These are phyloP conservation scores for Harpalus rufipes DNA, from an alignment of 2,888 invertebrate species.

Conservation along the genomic window DNA sequence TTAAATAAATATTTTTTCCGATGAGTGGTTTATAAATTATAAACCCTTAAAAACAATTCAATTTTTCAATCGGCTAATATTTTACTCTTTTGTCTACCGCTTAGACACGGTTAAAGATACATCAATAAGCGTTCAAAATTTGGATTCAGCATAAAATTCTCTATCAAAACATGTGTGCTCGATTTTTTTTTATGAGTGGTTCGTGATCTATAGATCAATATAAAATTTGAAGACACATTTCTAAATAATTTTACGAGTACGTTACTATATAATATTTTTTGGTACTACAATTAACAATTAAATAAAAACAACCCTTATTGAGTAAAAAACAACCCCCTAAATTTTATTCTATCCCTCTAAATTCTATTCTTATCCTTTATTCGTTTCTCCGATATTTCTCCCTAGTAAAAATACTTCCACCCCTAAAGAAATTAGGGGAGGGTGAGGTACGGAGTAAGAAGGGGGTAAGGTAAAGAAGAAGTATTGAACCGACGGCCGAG, in stretches of 20 bases:
- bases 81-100: background rate
- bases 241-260: too few species aligned
- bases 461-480: slow-evolving; percentile 74
- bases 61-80: background rate
- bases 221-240: too few species aligned
- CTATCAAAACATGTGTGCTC: background rate
- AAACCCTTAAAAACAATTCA: too few species aligned
- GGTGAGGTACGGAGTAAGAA: slow-evolving; percentile 69
- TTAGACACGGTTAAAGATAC: background rate
- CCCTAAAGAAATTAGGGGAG: slow-evolving; percentile 1
- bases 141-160: background rate
- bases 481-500: slow-evolving; percentile 74
- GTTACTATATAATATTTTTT: too few species aligned
- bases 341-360: too few species aligned
- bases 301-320: too few species aligned
- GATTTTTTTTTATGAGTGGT: too few species aligned
- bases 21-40: too few species aligned
- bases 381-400: background rate
- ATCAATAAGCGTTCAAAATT: background rate
- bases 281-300: too few species aligned
- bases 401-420: background rate
- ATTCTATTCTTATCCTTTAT: background rate
- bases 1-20: too few species aligned
- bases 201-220: too few species aligned
- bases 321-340: too few species aligned